phyloP scores from a whole-genome alignment of 2,888 invertebrate species.

The Azorinus chamasolen region DNA sequence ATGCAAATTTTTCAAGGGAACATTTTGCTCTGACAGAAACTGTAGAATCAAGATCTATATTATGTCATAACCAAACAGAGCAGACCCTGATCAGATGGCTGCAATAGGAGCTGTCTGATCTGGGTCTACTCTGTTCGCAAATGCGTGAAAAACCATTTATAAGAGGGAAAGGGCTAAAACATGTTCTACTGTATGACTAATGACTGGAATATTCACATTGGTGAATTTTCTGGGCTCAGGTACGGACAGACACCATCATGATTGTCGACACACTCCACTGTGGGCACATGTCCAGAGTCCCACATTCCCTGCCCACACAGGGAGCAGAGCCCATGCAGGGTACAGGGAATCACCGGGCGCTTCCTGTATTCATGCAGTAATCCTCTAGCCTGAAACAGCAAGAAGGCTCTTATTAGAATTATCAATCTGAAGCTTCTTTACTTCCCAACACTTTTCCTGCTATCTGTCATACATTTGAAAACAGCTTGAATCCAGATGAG shows the following conservation, averaged over 20 bases:
- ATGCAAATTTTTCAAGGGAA: too few relatives aligned
- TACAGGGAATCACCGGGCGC: constrained; percentile 94
- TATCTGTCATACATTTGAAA: not conserved
- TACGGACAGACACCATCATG: constrained; percentile 77
- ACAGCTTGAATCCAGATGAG: too few relatives aligned
- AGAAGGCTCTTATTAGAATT: not conserved
- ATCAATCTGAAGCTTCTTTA: not conserved
- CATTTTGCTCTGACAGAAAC: too few relatives aligned
- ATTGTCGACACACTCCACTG: constrained; percentile 90
- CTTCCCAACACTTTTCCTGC: too few relatives aligned
- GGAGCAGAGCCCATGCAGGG: constrained; percentile 94
- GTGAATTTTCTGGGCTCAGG: constrained; percentile 60
- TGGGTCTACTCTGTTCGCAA: too few relatives aligned
- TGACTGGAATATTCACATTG: constrained; percentile 5
- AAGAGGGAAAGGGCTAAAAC: too few relatives aligned
- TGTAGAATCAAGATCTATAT: too few relatives aligned
- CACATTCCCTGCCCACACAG: constrained; percentile 97
- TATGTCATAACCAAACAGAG: too few relatives aligned
- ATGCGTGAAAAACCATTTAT: too few relatives aligned
- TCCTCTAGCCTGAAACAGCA: constrained; percentile 91
- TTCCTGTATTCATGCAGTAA: constrained; percentile 96
- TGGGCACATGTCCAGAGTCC: constrained; percentile 96
- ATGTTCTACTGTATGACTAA: too few relatives aligned
- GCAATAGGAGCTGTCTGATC: too few relatives aligned
- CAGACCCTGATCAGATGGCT: too few relatives aligned